These are phyloP conservation scores for Caenorhabditis sp. DNA, from an alignment of 2,888 invertebrate species.

Conservation along the genomic window DNA sequence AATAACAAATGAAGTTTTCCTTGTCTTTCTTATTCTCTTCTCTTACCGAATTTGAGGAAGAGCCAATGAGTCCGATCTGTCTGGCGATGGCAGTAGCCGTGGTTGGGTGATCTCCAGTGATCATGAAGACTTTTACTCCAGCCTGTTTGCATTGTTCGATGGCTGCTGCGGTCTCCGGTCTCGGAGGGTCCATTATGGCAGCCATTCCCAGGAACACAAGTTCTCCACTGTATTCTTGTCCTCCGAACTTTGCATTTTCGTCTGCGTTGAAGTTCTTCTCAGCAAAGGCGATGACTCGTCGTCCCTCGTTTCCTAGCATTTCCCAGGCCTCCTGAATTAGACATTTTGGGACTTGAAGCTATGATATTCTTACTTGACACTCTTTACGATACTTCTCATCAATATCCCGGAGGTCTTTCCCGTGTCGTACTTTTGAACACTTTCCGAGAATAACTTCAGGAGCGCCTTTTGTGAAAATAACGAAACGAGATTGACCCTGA, in stretches of 20 bases:
- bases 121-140: constrained; percentile 77
- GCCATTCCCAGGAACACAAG: constrained; percentile 77
- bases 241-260: constrained; percentile 61
- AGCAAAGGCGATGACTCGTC: constrained; percentile 77
- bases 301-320: constrained; percentile 75
- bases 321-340: constrained; percentile 73
- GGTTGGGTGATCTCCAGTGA: constrained; percentile 78
- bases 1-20: too few species aligned
- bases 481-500: constrained; percentile 64
- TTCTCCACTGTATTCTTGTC: constrained; percentile 63
- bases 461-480: constrained; percentile 78
- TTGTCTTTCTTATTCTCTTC: too few species aligned
- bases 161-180: constrained; percentile 74
- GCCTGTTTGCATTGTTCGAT: constrained; percentile 78
- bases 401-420: constrained; percentile 68
- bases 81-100: constrained; percentile 75
- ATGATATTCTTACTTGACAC: constrained; percentile 64
- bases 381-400: constrained; percentile 69
- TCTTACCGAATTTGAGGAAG: constrained; percentile 11
- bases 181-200: constrained; percentile 78
- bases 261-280: constrained; percentile 72
- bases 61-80: constrained; percentile 74
- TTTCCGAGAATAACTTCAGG: constrained; percentile 74
- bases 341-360: neutral
- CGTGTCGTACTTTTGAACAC: constrained; percentile 65